Conservation (phyloP, 2,888 invertebrate species). For the Epirrhoe alternata region DNA sequence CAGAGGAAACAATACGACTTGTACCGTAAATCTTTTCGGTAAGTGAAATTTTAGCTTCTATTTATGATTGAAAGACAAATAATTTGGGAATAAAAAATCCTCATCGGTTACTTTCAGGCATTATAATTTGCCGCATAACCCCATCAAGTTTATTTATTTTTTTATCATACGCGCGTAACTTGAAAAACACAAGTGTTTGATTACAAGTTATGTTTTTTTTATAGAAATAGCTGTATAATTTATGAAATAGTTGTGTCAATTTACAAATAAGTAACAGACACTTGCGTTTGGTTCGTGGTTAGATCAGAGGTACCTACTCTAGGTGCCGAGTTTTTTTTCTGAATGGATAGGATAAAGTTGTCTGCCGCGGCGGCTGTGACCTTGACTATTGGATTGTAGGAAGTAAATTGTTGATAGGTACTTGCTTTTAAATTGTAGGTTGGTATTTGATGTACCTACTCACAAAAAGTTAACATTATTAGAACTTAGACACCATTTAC, state of each 20-base stretch:
- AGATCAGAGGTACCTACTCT: conserved; percentile 45
- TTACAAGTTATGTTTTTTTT: background rate
- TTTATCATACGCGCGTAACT: conserved; percentile 75
- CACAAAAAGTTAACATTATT: conserved; percentile 75
- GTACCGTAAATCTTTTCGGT: conserved; percentile 98
- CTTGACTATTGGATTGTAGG: conserved; percentile 85
- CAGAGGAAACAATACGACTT: conserved; percentile 98
- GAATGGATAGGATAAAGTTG: conserved; percentile 78
- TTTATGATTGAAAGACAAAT: background rate
- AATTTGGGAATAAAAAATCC: conserved; percentile 2
- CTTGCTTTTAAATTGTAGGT: conserved; percentile 84
- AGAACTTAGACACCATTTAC: conserved; percentile 11
- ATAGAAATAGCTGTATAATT: conserved; percentile 6
- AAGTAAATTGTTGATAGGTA: conserved; percentile 80
- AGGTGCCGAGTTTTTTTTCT: conserved; percentile 73
- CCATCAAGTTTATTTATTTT: conserved; percentile 70
- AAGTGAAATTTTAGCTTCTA: conserved; percentile 68
- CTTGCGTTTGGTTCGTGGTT: conserved; percentile 50
- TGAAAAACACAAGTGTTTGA: conserved; percentile 57
- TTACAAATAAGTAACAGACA: conserved; percentile 13
- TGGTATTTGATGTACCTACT: conserved; percentile 80
- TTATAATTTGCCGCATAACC: conserved; percentile 62
- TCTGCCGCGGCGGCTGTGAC: conserved; percentile 78
- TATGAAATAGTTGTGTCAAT: conserved; percentile 4
- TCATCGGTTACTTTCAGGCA: conserved; percentile 26